These are phyloP conservation scores for Mionectes macconnelli DNA, from an alignment of 2,113 vertebrate genomes.

Conservation along the genomic window DNA sequence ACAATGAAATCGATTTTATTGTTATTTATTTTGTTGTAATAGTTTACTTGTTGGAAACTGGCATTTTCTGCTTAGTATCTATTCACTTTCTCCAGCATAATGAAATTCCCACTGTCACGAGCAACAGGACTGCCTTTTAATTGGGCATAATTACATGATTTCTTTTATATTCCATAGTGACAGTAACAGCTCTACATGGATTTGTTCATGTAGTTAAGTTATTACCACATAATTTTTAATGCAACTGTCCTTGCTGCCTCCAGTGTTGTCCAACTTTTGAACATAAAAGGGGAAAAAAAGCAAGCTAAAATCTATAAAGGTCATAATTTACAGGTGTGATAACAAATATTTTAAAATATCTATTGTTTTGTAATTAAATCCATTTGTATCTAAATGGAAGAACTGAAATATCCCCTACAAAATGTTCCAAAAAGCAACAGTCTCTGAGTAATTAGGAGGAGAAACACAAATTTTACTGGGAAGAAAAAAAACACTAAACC, in stretches of 20 bases:
- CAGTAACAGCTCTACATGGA: neutral
- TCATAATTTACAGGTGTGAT: neutral
- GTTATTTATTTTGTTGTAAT: neutral
- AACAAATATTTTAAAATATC: neutral
- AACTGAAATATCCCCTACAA: neutral
- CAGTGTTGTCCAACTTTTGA: neutral
- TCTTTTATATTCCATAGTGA: neutral
- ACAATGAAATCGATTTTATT: fast-evolving
- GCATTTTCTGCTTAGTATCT: neutral
- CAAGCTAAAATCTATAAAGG: neutral
- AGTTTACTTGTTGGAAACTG: neutral
- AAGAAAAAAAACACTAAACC: fast-evolving
- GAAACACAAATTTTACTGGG: neutral
- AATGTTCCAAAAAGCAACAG: neutral
- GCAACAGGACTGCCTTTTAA: neutral
- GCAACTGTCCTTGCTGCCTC: neutral
- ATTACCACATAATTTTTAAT: neutral
- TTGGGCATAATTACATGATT: neutral
- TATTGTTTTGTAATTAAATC: neutral
- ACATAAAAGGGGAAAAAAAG: neutral
- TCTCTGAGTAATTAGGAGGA: neutral
- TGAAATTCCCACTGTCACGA: neutral
- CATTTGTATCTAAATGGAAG: neutral
- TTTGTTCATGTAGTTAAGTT: neutral
- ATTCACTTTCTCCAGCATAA: neutral